These are phyloP conservation scores for Himalopsyche kuldschensis DNA, from an alignment of 2,888 invertebrate species.

Conservation along the genomic window DNA sequence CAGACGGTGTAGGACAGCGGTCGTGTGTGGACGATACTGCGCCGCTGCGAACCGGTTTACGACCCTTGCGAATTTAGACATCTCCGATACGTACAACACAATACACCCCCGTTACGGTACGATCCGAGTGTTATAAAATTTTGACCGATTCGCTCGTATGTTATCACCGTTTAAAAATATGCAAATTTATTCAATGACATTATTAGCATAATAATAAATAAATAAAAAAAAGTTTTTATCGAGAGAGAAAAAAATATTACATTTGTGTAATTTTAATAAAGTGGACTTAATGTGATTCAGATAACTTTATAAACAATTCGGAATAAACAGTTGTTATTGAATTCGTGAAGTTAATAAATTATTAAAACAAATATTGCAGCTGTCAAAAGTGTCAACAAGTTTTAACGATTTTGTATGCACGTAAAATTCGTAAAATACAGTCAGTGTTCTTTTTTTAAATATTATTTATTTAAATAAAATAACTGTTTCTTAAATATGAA, in stretches of 20 bases:
- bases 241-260: background rate
- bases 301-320: background rate
- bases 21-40: conserved; percentile 60
- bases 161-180: background rate
- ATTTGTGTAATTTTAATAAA: background rate
- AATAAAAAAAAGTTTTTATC: background rate
- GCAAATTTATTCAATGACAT: background rate
- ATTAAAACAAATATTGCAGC: background rate
- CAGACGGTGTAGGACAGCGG: conserved; percentile 63
- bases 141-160: background rate
- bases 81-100: background rate
- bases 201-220: background rate
- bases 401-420: background rate
- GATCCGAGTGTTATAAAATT: background rate
- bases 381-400: background rate
- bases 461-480: background rate
- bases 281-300: background rate
- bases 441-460: background rate
- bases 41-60: conserved; percentile 51
- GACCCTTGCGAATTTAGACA: background rate
- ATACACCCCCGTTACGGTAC: background rate
- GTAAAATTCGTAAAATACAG: background rate
- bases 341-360: background rate
- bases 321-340: background rate
- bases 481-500: background rate